phyloP scores from a whole-genome alignment of 1,140 invertebrate genomes.

The Nixonia krombeini region DNA sequence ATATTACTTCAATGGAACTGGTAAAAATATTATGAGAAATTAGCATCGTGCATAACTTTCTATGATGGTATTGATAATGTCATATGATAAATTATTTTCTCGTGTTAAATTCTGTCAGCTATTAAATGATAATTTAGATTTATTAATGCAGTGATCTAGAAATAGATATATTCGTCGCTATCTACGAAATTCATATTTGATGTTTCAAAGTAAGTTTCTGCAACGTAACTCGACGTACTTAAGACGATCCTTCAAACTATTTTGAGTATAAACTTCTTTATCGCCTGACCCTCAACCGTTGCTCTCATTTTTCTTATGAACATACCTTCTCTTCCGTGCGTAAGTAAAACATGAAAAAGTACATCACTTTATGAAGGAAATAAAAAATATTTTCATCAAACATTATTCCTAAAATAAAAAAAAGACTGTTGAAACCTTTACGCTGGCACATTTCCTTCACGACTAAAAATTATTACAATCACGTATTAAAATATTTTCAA shows the following conservation, averaged over 20 bases:
- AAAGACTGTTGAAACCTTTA: too few species aligned
- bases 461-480: too few species aligned
- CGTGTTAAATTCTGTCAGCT: background rate
- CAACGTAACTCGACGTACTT: conserved; percentile 2
- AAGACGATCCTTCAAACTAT: conserved; percentile 13
- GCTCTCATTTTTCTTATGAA: conserved; percentile 16
- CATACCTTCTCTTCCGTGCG: conserved; percentile 28
- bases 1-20: too few species aligned
- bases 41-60: conserved; percentile 8
- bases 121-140: background rate
- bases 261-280: conserved; percentile 22
- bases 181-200: conserved; percentile 10
- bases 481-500: too few species aligned
- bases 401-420: too few species aligned
- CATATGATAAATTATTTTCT: conserved; percentile 18
- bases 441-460: too few species aligned
- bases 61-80: conserved; percentile 15
- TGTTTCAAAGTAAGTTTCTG: conserved; percentile 6
- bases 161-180: conserved; percentile 6
- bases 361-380: conserved; percentile 4
- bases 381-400: too few species aligned
- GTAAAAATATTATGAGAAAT: too few species aligned
- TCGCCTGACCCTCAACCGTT: conserved; percentile 15
- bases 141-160: background rate
- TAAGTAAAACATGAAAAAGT: conserved; percentile 14